These are phyloP conservation scores for Petaurus breviceps DNA, from an alignment of 2,113 vertebrate species.

Conservation along the genomic window DNA sequence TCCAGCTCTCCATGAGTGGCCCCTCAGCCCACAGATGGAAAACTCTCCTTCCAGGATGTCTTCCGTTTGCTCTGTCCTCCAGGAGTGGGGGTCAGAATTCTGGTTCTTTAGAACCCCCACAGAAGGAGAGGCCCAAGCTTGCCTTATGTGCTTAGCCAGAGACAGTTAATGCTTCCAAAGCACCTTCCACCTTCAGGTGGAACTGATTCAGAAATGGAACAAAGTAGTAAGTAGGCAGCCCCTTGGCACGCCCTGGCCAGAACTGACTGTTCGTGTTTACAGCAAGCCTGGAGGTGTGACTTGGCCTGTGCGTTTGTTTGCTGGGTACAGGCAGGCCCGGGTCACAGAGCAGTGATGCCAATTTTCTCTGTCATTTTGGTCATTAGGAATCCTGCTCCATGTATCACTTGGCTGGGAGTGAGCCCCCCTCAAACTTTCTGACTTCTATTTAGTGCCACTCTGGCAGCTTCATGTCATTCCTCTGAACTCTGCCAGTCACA, in stretches of 20 bases:
- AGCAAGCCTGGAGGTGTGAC: constrained; percentile 42
- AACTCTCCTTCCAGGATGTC: constrained; percentile 27
- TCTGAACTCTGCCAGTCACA: background rate
- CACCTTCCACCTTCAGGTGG: constrained; percentile 43
- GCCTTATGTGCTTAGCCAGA: constrained; percentile 53
- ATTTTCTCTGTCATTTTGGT: background rate
- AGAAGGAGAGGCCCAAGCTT: constrained; percentile 16
- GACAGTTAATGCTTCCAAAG: constrained; percentile 61
- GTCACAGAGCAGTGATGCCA: constrained; percentile 40
- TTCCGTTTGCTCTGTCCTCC: constrained; percentile 2
- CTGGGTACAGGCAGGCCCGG: constrained; percentile 23
- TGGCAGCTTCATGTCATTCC: background rate
- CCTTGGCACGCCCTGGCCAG: constrained; percentile 46
- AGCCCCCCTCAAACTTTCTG: background rate
- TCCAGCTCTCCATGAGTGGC: background rate
- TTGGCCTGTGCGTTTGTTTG: constrained; percentile 45
- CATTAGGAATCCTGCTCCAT: background rate
- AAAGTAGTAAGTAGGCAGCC: constrained; percentile 61
- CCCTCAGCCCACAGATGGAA: constrained; percentile 31
- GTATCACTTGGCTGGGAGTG: background rate
- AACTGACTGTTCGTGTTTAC: constrained; percentile 40
- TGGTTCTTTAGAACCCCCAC: constrained; percentile 31
- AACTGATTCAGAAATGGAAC: constrained; percentile 60
- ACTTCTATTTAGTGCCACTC: background rate
- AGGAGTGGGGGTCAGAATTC: constrained; percentile 1